Evolutionary conservation across 2,113 vertebrate genomes (phyloP).

Genomic region (Cyprinodon variegatus): DNA sequence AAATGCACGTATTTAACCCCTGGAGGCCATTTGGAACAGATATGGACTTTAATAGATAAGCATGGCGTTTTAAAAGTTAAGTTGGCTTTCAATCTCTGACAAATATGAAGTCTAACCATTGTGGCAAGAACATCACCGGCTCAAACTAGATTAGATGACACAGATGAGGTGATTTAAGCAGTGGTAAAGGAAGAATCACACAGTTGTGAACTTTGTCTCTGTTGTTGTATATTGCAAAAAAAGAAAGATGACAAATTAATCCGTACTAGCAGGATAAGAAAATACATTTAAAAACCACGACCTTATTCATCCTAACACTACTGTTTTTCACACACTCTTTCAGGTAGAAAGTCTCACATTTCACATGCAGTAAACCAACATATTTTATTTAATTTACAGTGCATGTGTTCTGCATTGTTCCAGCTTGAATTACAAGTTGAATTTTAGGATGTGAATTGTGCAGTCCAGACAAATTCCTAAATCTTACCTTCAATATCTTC

Average conservation of each 20-base stretch:
- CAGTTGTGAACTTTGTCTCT: not conserved
- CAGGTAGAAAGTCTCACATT: not conserved
- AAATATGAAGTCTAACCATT: not conserved
- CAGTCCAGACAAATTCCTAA: too few relatives aligned
- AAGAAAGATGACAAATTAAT: too few relatives aligned
- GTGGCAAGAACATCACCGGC: not conserved
- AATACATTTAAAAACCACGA: not conserved
- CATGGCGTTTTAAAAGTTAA: not conserved
- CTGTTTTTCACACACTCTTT: not conserved
- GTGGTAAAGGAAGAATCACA: not conserved
- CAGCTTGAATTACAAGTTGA: too few relatives aligned
- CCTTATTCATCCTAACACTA: not conserved
- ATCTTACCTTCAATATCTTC: too few relatives aligned
- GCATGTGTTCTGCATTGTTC: too few relatives aligned
- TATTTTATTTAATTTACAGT: too few relatives aligned
- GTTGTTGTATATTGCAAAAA: not conserved
- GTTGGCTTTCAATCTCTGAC: not conserved
- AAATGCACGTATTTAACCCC: not conserved
- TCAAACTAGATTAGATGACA: not conserved
- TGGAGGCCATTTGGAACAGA: not conserved
- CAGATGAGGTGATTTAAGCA: not conserved
- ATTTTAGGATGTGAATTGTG: too few relatives aligned
- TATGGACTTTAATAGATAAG: not conserved
- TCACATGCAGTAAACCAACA: too few relatives aligned
- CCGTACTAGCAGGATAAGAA: too few relatives aligned